Conservation (phyloP, 2,113 vertebrate species). For the Nipponia nippon region DNA sequence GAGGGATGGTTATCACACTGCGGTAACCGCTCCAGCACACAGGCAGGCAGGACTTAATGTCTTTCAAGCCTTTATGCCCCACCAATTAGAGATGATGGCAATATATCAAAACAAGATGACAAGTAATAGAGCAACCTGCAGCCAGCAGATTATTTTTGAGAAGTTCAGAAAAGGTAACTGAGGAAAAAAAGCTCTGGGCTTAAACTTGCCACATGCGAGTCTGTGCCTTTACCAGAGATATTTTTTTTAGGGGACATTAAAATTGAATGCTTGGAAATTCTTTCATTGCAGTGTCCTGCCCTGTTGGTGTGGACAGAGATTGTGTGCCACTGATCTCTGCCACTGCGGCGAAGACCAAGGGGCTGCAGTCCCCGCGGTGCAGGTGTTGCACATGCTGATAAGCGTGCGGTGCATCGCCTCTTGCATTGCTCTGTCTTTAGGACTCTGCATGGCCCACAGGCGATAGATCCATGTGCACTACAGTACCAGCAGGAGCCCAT, state of each 20-base stretch:
- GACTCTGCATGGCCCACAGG: fast-evolving
- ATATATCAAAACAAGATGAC: neutral
- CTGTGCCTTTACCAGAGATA: neutral
- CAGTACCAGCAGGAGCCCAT: neutral
- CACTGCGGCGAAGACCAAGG: fast-evolving
- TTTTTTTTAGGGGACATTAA: neutral
- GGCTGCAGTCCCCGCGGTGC: fast-evolving
- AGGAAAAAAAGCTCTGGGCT: neutral
- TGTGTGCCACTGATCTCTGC: neutral
- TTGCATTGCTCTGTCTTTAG: neutral
- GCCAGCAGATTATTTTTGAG: neutral
- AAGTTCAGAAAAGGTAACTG: neutral
- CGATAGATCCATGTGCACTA: fast-evolving
- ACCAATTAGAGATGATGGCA: neutral
- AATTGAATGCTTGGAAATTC: neutral
- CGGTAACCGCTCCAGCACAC: neutral
- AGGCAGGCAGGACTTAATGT: neutral
- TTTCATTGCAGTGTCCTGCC: neutral
- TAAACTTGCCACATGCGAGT: fast-evolving
- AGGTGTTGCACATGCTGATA: neutral
- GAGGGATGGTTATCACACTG: neutral
- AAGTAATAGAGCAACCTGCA: neutral
- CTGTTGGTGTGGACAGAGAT: neutral
- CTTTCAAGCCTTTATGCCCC: neutral
- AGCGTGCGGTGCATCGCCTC: fast-evolving